phyloP scores from a whole-genome alignment of 2,888 invertebrate genomes.

The Epinotia ramella region DNA sequence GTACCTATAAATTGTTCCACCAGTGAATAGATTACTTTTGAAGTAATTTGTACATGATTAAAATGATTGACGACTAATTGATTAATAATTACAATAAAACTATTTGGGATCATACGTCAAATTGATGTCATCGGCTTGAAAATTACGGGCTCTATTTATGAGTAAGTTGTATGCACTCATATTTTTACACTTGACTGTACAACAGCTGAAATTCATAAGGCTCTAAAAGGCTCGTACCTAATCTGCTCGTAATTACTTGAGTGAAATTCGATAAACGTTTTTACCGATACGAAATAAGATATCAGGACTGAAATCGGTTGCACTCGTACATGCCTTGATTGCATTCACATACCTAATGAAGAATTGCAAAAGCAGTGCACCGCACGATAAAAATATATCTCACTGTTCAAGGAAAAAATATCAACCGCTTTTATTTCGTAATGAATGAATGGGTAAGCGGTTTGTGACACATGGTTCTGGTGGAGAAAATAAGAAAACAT shows the following conservation, averaged over 20 bases:
- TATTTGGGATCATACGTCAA: too few species aligned
- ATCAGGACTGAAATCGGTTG: background rate
- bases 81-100: too few species aligned
- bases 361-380: slow-evolving; percentile 23
- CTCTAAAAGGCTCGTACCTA: too few species aligned
- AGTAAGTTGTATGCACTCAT: too few species aligned
- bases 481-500: background rate
- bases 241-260: background rate
- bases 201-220: too few species aligned
- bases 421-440: background rate
- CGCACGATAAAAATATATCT: slow-evolving; percentile 16
- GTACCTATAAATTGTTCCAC: too few species aligned
- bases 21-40: too few species aligned
- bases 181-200: too few species aligned
- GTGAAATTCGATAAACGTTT: background rate
- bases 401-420: slow-evolving; percentile 7
- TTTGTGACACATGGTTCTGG: background rate
- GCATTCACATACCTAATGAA: background rate
- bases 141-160: too few species aligned
- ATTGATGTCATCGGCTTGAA: too few species aligned
- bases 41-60: too few species aligned
- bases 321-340: slow-evolving; percentile 13
- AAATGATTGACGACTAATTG: too few species aligned
- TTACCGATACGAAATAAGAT: background rate
- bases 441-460: background rate